Evolutionary conservation across 2,113 vertebrate genomes (phyloP).

Genomic region (Epinephelus moara): DNA sequence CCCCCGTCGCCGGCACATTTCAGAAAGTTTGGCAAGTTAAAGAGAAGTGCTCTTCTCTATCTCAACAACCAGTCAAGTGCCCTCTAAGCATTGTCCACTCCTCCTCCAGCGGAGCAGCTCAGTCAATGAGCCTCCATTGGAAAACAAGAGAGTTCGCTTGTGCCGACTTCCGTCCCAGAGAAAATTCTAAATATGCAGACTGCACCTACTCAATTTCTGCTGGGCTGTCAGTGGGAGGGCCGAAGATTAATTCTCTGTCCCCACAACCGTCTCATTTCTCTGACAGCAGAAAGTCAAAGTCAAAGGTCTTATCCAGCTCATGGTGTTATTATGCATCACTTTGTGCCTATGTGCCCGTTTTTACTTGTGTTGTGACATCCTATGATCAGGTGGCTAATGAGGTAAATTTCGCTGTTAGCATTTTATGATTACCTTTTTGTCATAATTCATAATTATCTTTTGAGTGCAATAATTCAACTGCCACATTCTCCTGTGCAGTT

Average conservation of each 20-base stretch:
- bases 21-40: neutral
- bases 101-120: constrained; percentile 4
- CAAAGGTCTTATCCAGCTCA: neutral
- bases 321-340: neutral
- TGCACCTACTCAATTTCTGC: neutral
- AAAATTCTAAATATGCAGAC: neutral
- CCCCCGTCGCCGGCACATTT: neutral
- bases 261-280: neutral
- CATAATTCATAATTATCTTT: no score
- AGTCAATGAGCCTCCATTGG: neutral
- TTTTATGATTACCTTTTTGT: neutral
- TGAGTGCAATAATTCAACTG: no score
- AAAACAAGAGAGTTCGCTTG: neutral
- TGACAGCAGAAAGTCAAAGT: neutral
- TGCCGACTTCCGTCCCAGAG: neutral
- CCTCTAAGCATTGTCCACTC: neutral
- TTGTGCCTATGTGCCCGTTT: neutral
- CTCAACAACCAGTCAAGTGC: constrained; percentile 4
- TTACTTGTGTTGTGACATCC: neutral
- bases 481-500: no score
- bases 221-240: neutral
- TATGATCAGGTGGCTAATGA: neutral
- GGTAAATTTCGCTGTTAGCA: neutral
- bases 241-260: neutral
- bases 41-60: constrained; percentile 1